Evolutionary conservation across 2,797 vertebrate species (phyloP).

Genomic region (Tauraco hartlaubi): DNA sequence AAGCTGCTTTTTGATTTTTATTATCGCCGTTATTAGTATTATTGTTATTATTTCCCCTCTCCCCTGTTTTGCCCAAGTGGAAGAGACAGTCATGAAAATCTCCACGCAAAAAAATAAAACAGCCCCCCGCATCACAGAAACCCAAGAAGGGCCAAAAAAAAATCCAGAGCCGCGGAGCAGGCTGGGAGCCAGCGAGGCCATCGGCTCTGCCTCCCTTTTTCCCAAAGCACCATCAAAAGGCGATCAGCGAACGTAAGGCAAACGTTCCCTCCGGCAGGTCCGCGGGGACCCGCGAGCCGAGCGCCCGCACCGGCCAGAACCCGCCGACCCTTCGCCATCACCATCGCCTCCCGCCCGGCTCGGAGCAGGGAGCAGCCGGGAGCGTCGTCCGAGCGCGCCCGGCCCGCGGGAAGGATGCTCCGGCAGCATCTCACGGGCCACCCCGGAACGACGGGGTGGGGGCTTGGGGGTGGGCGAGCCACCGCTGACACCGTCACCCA

Average conservation of each 20-base stretch:
- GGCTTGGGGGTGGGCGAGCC: not conserved
- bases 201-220: not conserved
- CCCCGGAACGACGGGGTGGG: not conserved
- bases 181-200: not conserved
- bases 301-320: too few relatives aligned
- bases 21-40: constrained; percentile 37
- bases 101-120: not conserved
- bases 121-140: not conserved
- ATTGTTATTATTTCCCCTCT: constrained; percentile 32
- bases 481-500: not conserved
- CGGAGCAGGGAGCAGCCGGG: too few relatives aligned
- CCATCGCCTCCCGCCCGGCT: too few relatives aligned
- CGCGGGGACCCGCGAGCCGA: too few relatives aligned
- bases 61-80: constrained; percentile 45
- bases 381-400: too few relatives aligned
- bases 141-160: not conserved
- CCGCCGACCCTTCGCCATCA: not conserved
- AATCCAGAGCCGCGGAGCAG: not conserved
- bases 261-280: too few relatives aligned
- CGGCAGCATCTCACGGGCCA: not conserved
- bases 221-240: not conserved
- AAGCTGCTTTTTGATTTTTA: constrained; percentile 56
- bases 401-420: not conserved
- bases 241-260: too few relatives aligned
- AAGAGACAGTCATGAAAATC: constrained; percentile 72